Evolutionary conservation across 2,797 vertebrate species (phyloP).

Genomic region (Hippoglossus hippoglossus): DNA sequence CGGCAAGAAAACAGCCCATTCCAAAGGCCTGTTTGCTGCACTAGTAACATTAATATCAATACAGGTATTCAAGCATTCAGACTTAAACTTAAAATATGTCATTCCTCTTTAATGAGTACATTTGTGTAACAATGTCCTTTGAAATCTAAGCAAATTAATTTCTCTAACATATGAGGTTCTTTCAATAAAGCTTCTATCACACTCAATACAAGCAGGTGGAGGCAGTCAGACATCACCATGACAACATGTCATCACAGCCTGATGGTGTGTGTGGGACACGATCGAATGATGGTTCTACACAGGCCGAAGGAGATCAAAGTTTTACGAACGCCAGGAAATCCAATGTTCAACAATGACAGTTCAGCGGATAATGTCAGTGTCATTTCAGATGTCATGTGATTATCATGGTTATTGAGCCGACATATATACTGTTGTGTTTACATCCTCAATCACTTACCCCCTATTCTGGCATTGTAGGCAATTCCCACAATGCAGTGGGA

Average conservation of each 20-base stretch:
- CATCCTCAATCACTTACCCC: slow-evolving; percentile 85
- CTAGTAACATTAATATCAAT: neutral
- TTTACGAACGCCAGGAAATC: too few species aligned
- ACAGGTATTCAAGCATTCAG: neutral
- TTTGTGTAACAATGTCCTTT: neutral
- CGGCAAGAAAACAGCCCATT: too few species aligned
- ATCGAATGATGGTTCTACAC: too few species aligned
- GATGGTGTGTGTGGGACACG: too few species aligned
- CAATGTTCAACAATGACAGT: neutral
- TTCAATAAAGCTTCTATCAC: neutral
- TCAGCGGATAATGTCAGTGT: neutral
- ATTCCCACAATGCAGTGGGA: slow-evolving; percentile 98
- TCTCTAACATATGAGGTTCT: too few species aligned
- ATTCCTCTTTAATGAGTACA: neutral
- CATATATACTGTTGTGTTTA: neutral
- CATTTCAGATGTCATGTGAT: slow-evolving; percentile 4
- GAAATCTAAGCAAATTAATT: too few species aligned
- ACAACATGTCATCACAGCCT: neutral
- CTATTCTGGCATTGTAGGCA: slow-evolving; percentile 97
- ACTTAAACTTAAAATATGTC: too few species aligned
- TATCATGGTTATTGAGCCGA: neutral
- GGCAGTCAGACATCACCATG: neutral
- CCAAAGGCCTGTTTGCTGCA: too few species aligned
- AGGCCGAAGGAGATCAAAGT: too few species aligned
- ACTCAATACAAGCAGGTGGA: neutral